These are phyloP conservation scores for Anolis carolinensis DNA, from an alignment of 2,113 vertebrate species.

Conservation along the genomic window DNA sequence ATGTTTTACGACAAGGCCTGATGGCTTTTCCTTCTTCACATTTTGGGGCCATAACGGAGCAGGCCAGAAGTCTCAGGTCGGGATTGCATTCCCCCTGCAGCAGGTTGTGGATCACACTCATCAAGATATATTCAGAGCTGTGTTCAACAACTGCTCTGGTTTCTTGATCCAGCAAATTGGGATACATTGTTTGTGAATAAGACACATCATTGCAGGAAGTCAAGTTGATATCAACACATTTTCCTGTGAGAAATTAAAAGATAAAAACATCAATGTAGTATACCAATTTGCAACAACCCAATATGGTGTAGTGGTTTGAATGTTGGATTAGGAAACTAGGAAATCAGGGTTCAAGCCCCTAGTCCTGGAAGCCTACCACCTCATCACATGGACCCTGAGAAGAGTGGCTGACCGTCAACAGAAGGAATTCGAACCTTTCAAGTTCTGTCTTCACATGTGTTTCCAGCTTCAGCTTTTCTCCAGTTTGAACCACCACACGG, in stretches of 20 bases:
- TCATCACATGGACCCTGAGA: too few species aligned
- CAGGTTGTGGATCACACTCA: slow-evolving; percentile 89
- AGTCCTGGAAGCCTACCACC: too few species aligned
- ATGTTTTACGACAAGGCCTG: slow-evolving; percentile 88
- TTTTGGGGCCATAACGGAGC: slow-evolving; percentile 87
- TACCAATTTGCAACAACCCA: not conserved
- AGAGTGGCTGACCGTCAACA: too few species aligned
- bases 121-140: slow-evolving; percentile 90
- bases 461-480: too few species aligned
- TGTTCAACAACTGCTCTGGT: slow-evolving; percentile 81
- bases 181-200: slow-evolving; percentile 84
- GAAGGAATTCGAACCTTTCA: too few species aligned
- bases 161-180: slow-evolving; percentile 87
- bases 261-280: not conserved
- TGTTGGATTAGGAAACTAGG: too few species aligned
- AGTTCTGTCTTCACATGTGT: too few species aligned
- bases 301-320: too few species aligned
- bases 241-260: slow-evolving; percentile 69
- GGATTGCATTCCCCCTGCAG: slow-evolving; percentile 93
- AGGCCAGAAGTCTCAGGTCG: slow-evolving; percentile 90
- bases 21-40: slow-evolving; percentile 76
- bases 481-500: too few species aligned
- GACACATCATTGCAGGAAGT: slow-evolving; percentile 85
- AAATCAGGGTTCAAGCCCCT: too few species aligned
- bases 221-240: slow-evolving; percentile 84